Conservation (phyloP, 2,888 invertebrate species). For the Diaphora mendica region DNA sequence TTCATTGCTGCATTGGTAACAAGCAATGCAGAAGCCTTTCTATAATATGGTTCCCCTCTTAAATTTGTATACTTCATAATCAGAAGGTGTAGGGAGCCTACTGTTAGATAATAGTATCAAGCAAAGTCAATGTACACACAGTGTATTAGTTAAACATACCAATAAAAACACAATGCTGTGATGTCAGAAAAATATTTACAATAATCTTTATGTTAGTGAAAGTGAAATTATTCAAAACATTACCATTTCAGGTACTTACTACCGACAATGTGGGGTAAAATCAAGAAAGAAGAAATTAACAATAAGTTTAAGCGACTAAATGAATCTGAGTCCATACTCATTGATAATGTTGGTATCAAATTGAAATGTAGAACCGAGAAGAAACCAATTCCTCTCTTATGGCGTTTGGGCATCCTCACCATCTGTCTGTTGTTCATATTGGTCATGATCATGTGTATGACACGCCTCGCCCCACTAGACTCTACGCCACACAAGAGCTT, state of each 20-base stretch:
- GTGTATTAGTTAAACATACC: too few species aligned
- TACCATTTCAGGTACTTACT: slow-evolving; percentile 26
- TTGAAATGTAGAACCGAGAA: not conserved
- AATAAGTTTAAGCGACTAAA: slow-evolving; percentile 27
- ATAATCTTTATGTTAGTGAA: not conserved
- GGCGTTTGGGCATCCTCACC: slow-evolving; percentile 4
- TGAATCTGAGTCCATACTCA: slow-evolving; percentile 3
- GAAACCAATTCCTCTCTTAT: not conserved
- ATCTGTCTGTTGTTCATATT: slow-evolving; percentile 15
- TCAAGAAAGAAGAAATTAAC: slow-evolving; percentile 13
- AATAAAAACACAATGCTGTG: not conserved
- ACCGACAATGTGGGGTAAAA: slow-evolving; percentile 18
- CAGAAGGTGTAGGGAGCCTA: not conserved
- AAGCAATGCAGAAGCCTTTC: not conserved
- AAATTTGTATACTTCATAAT: too few species aligned
- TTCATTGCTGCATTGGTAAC: not conserved
- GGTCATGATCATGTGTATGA: slow-evolving; percentile 5
- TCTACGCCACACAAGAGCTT: slow-evolving; percentile 1
- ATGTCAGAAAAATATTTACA: not conserved
- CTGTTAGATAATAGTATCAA: not conserved
- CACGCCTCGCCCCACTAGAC: not conserved
- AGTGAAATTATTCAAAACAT: not conserved
- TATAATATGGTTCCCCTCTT: not conserved
- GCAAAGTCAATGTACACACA: not conserved
- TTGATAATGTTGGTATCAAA: not conserved